Conservation (phyloP, 2,113 vertebrate species). For the Megaceryle maxima region DNA sequence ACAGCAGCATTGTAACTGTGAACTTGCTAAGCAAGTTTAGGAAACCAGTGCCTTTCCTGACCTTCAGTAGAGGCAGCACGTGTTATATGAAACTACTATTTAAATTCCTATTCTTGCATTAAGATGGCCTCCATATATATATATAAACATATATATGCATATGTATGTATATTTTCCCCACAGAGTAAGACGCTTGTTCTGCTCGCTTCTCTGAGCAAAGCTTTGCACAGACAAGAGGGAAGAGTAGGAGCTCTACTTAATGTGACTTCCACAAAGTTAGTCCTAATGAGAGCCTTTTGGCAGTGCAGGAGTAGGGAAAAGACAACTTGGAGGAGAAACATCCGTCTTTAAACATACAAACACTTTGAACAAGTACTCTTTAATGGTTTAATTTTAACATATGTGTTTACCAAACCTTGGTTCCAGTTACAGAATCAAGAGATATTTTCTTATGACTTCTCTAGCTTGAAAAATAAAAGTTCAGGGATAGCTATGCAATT, state of each 20-base stretch:
- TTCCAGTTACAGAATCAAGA: conserved; percentile 2
- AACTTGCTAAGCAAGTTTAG: background rate
- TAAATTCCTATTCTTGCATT: background rate
- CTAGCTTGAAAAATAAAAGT: conserved; percentile 56
- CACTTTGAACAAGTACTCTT: conserved; percentile 32
- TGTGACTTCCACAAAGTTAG: conserved; percentile 6
- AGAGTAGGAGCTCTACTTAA: conserved; percentile 3
- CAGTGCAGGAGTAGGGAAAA: background rate
- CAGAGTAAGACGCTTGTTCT: background rate
- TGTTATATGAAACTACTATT: background rate
- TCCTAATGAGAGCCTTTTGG: background rate
- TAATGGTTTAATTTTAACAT: conserved; percentile 47
- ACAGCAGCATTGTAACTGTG: background rate
- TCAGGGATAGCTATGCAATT: conserved; percentile 33
- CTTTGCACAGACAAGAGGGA: background rate
- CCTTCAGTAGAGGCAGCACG: background rate
- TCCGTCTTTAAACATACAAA: background rate
- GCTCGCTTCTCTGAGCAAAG: background rate
- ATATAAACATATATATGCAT: background rate
- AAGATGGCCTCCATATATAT: background rate
- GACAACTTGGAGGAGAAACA: background rate
- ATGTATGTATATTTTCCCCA: background rate
- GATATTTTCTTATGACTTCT: conserved; percentile 48
- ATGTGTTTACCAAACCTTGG: conserved; percentile 21
- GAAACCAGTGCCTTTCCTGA: background rate